phyloP scores from a whole-genome alignment of 1,140 invertebrate genomes.

The Nylanderia fulva region DNA sequence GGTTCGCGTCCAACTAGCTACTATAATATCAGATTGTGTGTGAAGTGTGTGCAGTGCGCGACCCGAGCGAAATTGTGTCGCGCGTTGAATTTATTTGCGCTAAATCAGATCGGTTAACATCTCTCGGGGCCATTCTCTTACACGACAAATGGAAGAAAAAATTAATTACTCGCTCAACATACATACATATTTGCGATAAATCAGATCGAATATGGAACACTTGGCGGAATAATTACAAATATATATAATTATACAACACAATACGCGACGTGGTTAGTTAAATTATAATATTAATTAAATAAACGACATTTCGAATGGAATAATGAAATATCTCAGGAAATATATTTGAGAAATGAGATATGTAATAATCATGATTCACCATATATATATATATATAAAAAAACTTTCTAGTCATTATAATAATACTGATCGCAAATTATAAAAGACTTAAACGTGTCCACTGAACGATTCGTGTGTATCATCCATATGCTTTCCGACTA shows the following conservation, averaged over 20 bases:
- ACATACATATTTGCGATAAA: not conserved
- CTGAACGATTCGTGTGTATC: not conserved
- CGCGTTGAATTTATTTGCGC: constrained; percentile 51
- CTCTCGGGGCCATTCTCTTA: constrained; percentile 4
- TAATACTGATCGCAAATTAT: not conserved
- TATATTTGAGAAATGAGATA: too few relatives aligned
- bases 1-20: constrained; percentile 45
- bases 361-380: not conserved
- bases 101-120: constrained; percentile 40
- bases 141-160: not conserved
- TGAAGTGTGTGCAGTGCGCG: constrained; percentile 31
- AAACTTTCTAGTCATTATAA: not conserved
- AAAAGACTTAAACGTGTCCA: not conserved
- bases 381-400: too few relatives aligned
- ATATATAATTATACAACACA: not conserved
- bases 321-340: not conserved
- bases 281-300: not conserved
- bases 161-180: not conserved
- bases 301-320: not conserved
- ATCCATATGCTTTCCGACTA: not conserved
- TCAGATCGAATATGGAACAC: not conserved
- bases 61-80: constrained; percentile 35
- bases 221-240: not conserved
- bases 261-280: not conserved
- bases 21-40: constrained; percentile 48